phyloP scores from a whole-genome alignment of 2,888 invertebrate genomes.

The Zygothrica quintamaculata region DNA sequence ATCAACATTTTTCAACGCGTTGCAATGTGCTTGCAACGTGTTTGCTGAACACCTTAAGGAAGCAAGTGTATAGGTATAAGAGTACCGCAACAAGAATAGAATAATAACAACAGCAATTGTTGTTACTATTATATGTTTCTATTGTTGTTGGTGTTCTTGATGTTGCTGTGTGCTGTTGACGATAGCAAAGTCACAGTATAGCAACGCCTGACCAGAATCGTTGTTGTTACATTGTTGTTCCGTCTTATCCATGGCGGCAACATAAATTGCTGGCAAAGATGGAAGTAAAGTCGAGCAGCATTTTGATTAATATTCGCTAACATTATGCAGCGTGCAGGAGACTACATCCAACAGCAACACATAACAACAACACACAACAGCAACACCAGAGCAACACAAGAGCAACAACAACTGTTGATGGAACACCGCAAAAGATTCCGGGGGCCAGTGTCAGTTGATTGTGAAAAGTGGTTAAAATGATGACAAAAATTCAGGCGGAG shows the following conservation, averaged over 20 bases:
- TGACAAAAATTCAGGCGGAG: constrained; percentile 68
- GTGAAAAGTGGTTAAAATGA: constrained; percentile 78
- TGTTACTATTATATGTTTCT: no score
- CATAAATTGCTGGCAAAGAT: not conserved
- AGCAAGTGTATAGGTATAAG: constrained; percentile 14
- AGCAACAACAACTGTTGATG: constrained; percentile 28
- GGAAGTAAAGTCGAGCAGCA: constrained; percentile 31
- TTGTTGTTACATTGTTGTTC: no score
- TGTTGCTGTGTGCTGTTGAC: constrained; percentile 32
- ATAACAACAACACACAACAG: constrained; percentile 25
- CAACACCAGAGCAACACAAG: constrained; percentile 1
- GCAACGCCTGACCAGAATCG: constrained; percentile 42
- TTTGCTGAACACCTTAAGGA: constrained; percentile 60
- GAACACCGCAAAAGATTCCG: constrained; percentile 53
- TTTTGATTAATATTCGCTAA: constrained; percentile 78
- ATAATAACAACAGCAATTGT: constrained; percentile 8
- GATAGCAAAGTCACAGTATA: constrained; percentile 66
- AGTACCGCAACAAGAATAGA: constrained; percentile 21
- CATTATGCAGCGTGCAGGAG: constrained; percentile 47
- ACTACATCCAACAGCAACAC: constrained; percentile 26
- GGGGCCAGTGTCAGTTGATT: constrained; percentile 62
- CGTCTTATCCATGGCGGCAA: constrained; percentile 8
- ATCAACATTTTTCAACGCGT: constrained; percentile 81
- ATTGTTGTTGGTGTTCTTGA: not conserved
- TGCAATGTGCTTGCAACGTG: constrained; percentile 56